A percentile compares a stretch with the other conserved stretches of the same genome.
These are phyloP conservation scores for Pardalotus punctatus DNA, from an alignment of 2,113 vertebrate species.

Conservation along the genomic window DNA sequence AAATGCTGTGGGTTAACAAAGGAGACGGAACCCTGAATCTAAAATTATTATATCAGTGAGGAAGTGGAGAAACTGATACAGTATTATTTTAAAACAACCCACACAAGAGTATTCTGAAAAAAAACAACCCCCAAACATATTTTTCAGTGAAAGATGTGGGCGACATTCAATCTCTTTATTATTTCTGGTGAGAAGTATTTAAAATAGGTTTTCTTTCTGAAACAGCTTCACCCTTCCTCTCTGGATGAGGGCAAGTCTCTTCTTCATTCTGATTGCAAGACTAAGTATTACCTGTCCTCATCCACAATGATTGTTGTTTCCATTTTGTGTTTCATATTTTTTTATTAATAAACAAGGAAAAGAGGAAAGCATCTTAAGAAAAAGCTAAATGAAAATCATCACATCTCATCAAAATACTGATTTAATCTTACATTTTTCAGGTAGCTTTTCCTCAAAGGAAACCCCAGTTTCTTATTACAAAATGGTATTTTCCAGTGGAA, in stretches of 20 bases:
- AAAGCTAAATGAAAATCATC: neutral
- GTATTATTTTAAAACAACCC: neutral
- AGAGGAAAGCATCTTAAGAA: neutral
- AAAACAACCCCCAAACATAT: neutral
- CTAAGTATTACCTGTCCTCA: conserved; percentile 85
- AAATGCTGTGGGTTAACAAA: neutral
- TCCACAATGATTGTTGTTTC: conserved; percentile 78
- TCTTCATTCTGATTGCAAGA: neutral
- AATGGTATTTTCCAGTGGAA: neutral
- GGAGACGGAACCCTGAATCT: neutral
- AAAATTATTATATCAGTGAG: neutral
- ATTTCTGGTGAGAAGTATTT: neutral
- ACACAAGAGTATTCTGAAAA: neutral
- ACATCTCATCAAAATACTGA: neutral
- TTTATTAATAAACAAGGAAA: neutral
- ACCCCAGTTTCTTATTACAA: neutral
- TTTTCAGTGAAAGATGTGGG: neutral
- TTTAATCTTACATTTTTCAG: neutral
- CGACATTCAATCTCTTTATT: neutral
- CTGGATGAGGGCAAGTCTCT: neutral
- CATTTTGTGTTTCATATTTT: neutral
- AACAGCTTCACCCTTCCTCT: neutral
- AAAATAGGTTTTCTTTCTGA: neutral
- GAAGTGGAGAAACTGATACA: neutral
- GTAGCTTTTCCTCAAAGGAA: neutral